Conservation (phyloP, 2,113 vertebrate genomes). For the Thomomys bottae region DNA sequence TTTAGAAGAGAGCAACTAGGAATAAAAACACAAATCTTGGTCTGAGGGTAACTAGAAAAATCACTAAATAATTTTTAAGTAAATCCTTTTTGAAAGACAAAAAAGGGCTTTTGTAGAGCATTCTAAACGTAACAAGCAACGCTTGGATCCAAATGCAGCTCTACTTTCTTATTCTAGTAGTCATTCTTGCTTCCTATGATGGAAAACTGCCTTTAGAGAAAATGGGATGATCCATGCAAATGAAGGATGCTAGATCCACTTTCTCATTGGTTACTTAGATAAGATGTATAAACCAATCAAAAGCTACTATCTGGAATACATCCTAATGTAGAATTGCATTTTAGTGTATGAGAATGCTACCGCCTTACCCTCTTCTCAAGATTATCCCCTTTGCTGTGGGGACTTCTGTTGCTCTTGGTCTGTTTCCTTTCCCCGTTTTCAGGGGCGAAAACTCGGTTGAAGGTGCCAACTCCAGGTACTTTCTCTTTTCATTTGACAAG, state of each 20-base stretch:
- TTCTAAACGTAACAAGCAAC: not conserved
- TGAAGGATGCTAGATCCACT: not conserved
- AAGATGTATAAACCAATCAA: slow-evolving; percentile 3
- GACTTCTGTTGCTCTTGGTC: not conserved
- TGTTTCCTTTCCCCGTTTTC: too few species aligned
- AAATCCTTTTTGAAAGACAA: not conserved
- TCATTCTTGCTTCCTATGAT: too few species aligned
- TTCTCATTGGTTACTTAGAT: not conserved
- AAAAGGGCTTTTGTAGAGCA: not conserved
- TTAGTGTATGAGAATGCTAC: not conserved
- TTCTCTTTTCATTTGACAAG: too few species aligned
- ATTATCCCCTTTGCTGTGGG: not conserved
- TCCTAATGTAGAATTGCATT: fast-evolving
- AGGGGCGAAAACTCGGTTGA: too few species aligned
- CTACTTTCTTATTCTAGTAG: not conserved
- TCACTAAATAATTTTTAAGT: not conserved
- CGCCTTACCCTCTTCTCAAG: not conserved
- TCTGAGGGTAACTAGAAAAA: too few species aligned
- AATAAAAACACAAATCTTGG: too few species aligned
- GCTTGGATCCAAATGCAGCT: not conserved
- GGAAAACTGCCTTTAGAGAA: not conserved
- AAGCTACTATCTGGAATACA: not conserved
- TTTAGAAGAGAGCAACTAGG: not conserved
- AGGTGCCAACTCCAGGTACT: too few species aligned
- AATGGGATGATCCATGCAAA: not conserved